Conservation (phyloP, 2,888 invertebrate species). For the Ochropleura leucogaster region DNA sequence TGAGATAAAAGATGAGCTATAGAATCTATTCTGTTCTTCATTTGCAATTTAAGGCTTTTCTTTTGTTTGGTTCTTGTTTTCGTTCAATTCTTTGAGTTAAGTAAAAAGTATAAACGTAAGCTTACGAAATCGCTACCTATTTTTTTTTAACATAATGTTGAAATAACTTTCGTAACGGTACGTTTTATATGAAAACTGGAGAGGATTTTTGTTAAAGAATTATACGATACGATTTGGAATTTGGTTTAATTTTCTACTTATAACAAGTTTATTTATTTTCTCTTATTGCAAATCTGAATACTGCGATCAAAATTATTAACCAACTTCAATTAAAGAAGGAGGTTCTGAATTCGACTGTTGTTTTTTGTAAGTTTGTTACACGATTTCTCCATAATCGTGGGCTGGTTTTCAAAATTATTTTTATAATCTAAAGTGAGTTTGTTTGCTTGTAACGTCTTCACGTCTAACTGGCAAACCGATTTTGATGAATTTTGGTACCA, state of each 20-base stretch:
- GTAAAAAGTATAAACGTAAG: slow-evolving; percentile 2
- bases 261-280: no score
- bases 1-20: slow-evolving; percentile 23
- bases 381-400: no score
- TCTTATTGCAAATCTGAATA: no score
- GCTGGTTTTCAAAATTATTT: no score
- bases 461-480: no score
- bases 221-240: background rate
- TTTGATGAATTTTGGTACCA: no score
- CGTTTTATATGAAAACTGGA: background rate
- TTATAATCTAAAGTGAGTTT: no score
- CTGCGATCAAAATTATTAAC: no score
- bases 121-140: slow-evolving; percentile 21
- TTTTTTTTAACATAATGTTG: slow-evolving; percentile 10
- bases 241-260: background rate
- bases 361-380: no score
- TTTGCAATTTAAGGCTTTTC: slow-evolving; percentile 45
- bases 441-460: no score
- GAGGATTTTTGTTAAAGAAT: background rate
- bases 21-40: slow-evolving; percentile 43
- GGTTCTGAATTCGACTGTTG: no score
- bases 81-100: slow-evolving; percentile 26
- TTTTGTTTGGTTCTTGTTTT: slow-evolving; percentile 38
- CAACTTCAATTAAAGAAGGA: no score
- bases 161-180: slow-evolving; percentile 6